Base-by-base conservation (phyloP, 2,797 vertebrate species). In the Cichlasoma orientale region DNA sequence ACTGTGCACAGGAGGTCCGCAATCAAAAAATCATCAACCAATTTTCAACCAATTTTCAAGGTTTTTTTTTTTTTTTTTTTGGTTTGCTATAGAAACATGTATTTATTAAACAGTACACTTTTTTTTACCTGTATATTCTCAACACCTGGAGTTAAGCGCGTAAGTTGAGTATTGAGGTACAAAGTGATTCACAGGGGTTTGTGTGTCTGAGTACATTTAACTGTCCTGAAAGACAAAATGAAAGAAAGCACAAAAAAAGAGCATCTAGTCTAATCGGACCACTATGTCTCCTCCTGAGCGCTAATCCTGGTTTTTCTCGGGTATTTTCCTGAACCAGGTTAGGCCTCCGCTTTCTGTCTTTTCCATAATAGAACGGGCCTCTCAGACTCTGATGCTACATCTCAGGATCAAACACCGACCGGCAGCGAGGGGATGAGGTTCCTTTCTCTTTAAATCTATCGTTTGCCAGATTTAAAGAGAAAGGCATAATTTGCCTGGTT, bases 371-470 rank as follows among this genome's bases (percentile, higher is more conserved):
- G 71, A 82, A 89, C 41, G 80, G 72, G 72, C 78, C 77, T 88
- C 83, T 61, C 71, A 69, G 74, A 79, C 82, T 91, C 89, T 86
- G 90, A 92, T 83, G 86, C 72, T 56, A 53, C 83, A 78, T 90
- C 82, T 90, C 86, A 54, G 77, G 85, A 92, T 91, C 89, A 88
- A 85, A 81, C 75, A 36, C 75, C 61, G 81, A 87, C 75, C 83
- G 19, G 77, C 21, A 66, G 82, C 82, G 27, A 14, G 29, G 56
- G 57, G 78, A 63, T 47, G 50, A 29, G 63, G 18, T 44, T 77
- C 27, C 66, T 80, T 76, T 91, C 82, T 70, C 68, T 85, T 84
- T 88, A 87, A 91, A 86, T 78, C 74, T 77, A 82, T 78, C 71
- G 38, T 81, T 75, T 78, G 71, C 76, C 31, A 71, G 82, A 63